A percentile compares a stretch with the other conserved stretches of the same genome.
Conservation (phyloP, 1,140 invertebrate genomes). For the Nasonia longicornis region DNA sequence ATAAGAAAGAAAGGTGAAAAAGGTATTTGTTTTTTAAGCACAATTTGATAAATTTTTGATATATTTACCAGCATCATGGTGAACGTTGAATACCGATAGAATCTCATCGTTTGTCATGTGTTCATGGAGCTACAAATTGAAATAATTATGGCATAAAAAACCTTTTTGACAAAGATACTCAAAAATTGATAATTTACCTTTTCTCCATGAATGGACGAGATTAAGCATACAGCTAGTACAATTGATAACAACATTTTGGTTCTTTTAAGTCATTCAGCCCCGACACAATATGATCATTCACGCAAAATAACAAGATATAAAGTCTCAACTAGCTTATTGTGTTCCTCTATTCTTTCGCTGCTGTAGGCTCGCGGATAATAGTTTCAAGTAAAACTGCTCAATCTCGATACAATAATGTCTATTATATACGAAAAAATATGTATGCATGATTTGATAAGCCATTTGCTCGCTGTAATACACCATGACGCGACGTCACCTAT, state of each 20-base stretch:
- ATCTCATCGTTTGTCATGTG: slow-evolving; percentile 10
- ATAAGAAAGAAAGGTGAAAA: not conserved
- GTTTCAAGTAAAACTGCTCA: not conserved
- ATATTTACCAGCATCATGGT: not conserved
- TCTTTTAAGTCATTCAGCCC: not conserved
- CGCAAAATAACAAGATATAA: not conserved
- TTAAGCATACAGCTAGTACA: not conserved
- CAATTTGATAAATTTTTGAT: not conserved
- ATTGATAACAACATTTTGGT: not conserved
- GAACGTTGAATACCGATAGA: not conserved
- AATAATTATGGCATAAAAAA: not conserved
- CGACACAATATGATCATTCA: not conserved
- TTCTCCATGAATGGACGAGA: not conserved
- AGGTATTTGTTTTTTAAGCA: not conserved
- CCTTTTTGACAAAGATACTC: not conserved
- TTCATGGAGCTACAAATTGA: not conserved
- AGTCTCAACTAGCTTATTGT: not conserved
- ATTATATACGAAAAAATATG: not conserved
- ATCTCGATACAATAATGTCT: not conserved
- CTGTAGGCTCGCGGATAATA: too few relatives aligned
- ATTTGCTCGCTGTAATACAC: not conserved
- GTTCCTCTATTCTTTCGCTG: too few relatives aligned
- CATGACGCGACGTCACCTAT: not conserved
- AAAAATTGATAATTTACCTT: not conserved
- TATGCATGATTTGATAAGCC: slow-evolving; percentile 9